Conservation (phyloP, 2,113 vertebrate species). For the Cyphomyrus plagiostoma region DNA sequence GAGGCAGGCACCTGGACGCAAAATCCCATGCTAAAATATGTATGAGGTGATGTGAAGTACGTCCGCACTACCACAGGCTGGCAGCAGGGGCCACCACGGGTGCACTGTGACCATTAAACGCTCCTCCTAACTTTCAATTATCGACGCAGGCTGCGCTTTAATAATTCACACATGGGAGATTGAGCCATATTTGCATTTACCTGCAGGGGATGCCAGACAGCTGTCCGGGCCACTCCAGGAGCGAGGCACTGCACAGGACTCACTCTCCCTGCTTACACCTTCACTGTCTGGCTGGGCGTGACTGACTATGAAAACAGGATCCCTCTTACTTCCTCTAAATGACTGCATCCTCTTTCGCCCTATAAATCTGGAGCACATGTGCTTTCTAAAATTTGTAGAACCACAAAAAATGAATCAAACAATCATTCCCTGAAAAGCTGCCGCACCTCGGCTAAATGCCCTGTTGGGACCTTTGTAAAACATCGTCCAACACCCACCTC, state of each 20-base stretch:
- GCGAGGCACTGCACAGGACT: background rate
- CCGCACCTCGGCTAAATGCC: background rate
- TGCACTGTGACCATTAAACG: conserved; percentile 23
- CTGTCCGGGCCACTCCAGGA: background rate
- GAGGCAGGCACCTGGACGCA: conserved; percentile 27
- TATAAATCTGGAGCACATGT: conserved; percentile 3
- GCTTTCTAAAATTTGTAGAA: background rate
- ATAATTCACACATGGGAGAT: conserved; percentile 19
- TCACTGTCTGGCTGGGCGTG: background rate
- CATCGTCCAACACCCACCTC: background rate
- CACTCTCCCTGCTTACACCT: background rate
- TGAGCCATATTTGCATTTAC: background rate
- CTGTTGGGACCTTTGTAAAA: background rate
- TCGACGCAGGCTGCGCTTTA: conserved; percentile 10
- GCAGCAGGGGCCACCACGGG: conserved; percentile 16
- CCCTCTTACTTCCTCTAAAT: background rate
- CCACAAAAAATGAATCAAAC: background rate
- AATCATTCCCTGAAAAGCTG: background rate
- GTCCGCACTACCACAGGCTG: conserved; percentile 16
- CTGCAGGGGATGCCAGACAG: background rate
- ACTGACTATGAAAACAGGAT: conserved; percentile 9
- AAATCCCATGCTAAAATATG: conserved; percentile 25
- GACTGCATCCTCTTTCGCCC: conserved; percentile 1
- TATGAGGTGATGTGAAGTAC: conserved; percentile 21
- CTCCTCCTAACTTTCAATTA: conserved; percentile 28